Evolutionary conservation across 2,113 vertebrate species (phyloP).

Genomic region (Ibidorhyncha struthersii): DNA sequence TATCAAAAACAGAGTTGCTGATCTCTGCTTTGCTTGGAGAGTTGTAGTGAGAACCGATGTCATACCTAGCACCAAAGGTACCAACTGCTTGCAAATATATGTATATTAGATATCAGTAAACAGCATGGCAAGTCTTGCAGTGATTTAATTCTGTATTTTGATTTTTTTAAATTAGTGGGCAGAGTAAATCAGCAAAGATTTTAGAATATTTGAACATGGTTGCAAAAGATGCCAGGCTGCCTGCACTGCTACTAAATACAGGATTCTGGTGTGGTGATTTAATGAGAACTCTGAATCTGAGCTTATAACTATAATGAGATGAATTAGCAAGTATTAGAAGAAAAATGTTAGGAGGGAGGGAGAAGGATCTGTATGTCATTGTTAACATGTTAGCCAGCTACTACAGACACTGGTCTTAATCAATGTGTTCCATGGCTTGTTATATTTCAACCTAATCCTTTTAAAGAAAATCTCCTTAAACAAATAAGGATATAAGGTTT

Average conservation of each 20-base stretch:
- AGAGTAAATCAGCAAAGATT: neutral
- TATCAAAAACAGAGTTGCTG: neutral
- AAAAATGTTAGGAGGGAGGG: neutral
- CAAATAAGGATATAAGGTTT: neutral
- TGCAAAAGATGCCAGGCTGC: neutral
- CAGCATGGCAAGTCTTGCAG: neutral
- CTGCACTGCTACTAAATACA: rapidly evolving
- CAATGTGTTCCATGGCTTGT: neutral
- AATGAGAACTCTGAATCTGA: neutral
- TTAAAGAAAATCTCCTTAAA: neutral
- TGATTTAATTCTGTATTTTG: neutral
- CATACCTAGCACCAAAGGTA: neutral
- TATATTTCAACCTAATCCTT: neutral
- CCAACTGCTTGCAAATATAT: neutral
- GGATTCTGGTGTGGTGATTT: neutral
- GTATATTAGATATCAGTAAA: neutral
- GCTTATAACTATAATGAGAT: neutral
- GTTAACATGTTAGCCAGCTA: neutral
- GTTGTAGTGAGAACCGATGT: neutral
- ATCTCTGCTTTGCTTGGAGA: neutral
- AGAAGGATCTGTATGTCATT: neutral
- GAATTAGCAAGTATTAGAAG: neutral
- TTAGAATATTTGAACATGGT: neutral
- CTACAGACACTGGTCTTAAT: neutral
- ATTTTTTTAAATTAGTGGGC: neutral